phyloP scores from a whole-genome alignment of 2,797 vertebrate genomes.

The Lepus oiostolus region DNA sequence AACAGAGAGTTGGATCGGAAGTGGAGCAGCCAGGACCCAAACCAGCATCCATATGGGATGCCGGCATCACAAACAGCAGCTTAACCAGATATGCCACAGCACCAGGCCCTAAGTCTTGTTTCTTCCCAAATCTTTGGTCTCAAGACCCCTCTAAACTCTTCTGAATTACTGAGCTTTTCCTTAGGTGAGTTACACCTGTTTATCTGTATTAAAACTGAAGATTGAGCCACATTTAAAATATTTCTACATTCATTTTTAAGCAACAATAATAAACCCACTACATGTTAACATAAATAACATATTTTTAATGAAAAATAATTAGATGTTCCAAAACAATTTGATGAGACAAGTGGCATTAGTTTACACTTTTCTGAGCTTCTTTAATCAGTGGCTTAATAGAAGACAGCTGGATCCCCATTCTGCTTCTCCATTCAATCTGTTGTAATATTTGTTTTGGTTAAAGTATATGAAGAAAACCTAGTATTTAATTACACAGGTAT shows the following conservation, averaged over 20 bases:
- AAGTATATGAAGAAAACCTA: conserved; percentile 59
- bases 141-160: background rate
- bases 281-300: conserved; percentile 47
- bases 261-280: background rate
- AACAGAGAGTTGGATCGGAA: no score
- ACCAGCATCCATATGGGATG: no score
- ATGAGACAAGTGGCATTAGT: conserved; percentile 43
- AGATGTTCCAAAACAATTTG: conserved; percentile 70
- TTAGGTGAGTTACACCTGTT: background rate
- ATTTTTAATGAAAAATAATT: conserved; percentile 73
- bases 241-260: conserved; percentile 52
- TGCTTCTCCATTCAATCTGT: conserved; percentile 65
- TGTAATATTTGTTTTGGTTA: conserved; percentile 70
- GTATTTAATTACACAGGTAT: conserved; percentile 69
- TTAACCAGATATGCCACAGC: no score
- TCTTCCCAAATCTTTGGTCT: background rate
- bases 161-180: background rate
- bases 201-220: conserved; percentile 34
- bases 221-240: conserved; percentile 4
- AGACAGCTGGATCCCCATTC: conserved; percentile 69
- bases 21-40: no score
- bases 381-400: conserved; percentile 65
- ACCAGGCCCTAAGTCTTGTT: background rate
- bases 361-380: conserved; percentile 67
- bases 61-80: no score